Evolutionary conservation across 2,113 vertebrate genomes (phyloP).

Genomic region (Lophotis ruficrista): DNA sequence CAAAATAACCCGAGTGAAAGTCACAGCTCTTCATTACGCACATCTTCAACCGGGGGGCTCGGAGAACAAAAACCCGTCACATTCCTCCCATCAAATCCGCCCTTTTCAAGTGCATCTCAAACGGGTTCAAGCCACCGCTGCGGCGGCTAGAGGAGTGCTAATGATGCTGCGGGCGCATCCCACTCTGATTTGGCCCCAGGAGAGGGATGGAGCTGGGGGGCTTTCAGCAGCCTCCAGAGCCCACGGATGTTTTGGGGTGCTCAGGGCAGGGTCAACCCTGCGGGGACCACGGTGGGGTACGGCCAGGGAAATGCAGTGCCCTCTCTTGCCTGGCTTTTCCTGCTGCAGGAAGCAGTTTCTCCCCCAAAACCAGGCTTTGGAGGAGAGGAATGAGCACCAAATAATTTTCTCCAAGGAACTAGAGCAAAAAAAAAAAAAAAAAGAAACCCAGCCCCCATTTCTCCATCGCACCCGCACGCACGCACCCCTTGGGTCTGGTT

Average conservation of each 20-base stretch:
- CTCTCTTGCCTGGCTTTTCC: neutral
- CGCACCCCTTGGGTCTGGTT: neutral
- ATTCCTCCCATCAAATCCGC: conserved; percentile 60
- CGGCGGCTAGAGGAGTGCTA: neutral
- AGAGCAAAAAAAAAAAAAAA: neutral
- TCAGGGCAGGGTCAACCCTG: neutral
- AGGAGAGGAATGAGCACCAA: neutral
- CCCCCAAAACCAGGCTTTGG: neutral
- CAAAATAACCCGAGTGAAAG: conserved; percentile 69
- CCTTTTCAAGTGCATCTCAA: conserved; percentile 69
- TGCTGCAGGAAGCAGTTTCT: neutral
- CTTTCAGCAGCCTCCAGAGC: neutral
- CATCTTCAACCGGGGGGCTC: conserved; percentile 51
- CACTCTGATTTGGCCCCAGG: neutral
- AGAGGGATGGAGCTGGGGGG: neutral
- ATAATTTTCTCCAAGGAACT: neutral
- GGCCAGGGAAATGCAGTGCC: neutral
- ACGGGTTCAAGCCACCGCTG: conserved; percentile 12
- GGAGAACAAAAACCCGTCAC: conserved; percentile 64
- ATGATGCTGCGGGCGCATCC: conserved; percentile 16
- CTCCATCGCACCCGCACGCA: neutral
- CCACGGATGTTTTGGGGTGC: neutral
- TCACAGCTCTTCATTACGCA: conserved; percentile 66
- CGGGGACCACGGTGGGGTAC: rapidly evolving
- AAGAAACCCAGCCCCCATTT: neutral